These are phyloP conservation scores for Oeneis ivallda DNA, from an alignment of 2,888 invertebrate species.

Conservation along the genomic window DNA sequence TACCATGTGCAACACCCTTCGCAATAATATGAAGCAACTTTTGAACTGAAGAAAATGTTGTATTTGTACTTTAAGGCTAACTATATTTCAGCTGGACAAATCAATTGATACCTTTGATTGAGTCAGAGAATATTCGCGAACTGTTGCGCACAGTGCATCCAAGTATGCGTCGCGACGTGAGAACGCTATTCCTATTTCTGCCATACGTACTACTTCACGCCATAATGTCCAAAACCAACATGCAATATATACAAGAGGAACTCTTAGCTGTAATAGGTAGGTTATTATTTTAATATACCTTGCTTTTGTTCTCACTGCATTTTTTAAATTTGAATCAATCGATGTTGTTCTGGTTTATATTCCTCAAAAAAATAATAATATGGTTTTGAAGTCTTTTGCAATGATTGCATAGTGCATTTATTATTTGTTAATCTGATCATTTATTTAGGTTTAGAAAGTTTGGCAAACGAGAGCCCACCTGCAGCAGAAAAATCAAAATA, in stretches of 20 bases:
- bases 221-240: slow-evolving; percentile 76
- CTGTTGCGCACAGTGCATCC: slow-evolving; percentile 87
- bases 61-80: background rate
- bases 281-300: slow-evolving; percentile 15
- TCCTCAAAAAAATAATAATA: background rate
- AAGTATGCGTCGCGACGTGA: slow-evolving; percentile 87
- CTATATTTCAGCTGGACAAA: slow-evolving; percentile 84
- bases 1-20: background rate
- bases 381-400: background rate
- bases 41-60: no score
- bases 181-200: slow-evolving; percentile 87
- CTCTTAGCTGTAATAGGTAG: slow-evolving; percentile 73
- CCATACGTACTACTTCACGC: slow-evolving; percentile 88
- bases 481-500: slow-evolving; percentile 57
- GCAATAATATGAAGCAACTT: background rate
- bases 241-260: slow-evolving; percentile 69
- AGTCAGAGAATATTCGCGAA: slow-evolving; percentile 81
- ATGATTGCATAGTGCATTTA: background rate
- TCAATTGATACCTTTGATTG: slow-evolving; percentile 84
- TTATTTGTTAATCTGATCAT: slow-evolving; percentile 16
- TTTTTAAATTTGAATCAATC: background rate
- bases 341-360: background rate
- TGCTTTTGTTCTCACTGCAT: background rate
- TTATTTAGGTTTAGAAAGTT: slow-evolving; percentile 59
- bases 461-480: slow-evolving; percentile 52